A percentile compares a stretch with the other conserved stretches of the same genome.
These are phyloP conservation scores for Antheraea mylitta DNA, from an alignment of 1,140 invertebrate genomes.

Conservation along the genomic window DNA sequence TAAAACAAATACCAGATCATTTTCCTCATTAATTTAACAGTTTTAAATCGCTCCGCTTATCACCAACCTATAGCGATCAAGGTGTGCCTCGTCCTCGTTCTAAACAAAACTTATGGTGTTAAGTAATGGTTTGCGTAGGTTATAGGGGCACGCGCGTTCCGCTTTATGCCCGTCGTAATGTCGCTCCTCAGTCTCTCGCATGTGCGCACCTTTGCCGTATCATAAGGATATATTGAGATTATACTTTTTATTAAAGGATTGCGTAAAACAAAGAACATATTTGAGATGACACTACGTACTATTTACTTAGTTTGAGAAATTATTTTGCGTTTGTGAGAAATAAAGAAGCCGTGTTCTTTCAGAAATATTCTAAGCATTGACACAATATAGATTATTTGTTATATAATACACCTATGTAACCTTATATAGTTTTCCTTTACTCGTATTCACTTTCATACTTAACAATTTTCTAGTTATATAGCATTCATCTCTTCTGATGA, in stretches of 20 bases:
- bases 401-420: too few relatives aligned
- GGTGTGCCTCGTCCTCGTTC: slow-evolving; percentile 20
- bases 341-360: too few relatives aligned
- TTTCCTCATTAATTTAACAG: not conserved
- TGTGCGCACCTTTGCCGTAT: slow-evolving; percentile 27
- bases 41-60: slow-evolving; percentile 10
- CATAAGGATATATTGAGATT: not conserved
- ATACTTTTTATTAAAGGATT: not conserved
- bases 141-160: slow-evolving; percentile 26
- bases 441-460: too few relatives aligned
- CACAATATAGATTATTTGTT: too few relatives aligned
- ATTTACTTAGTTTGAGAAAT: not conserved
- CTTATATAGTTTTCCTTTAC: too few relatives aligned
- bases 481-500: too few relatives aligned
- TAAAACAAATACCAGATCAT: too few relatives aligned
- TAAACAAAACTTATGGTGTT: slow-evolving; percentile 65
- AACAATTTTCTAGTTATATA: too few relatives aligned
- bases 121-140: slow-evolving; percentile 44
- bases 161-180: slow-evolving; percentile 37
- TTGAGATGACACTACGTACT: not conserved
- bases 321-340: not conserved
- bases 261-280: not conserved
- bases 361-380: too few relatives aligned
- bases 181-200: slow-evolving; percentile 23
- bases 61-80: slow-evolving; percentile 5